Base-by-base conservation (phyloP, 1,140 invertebrate genomes). In the Conus ventricosus region DNA sequence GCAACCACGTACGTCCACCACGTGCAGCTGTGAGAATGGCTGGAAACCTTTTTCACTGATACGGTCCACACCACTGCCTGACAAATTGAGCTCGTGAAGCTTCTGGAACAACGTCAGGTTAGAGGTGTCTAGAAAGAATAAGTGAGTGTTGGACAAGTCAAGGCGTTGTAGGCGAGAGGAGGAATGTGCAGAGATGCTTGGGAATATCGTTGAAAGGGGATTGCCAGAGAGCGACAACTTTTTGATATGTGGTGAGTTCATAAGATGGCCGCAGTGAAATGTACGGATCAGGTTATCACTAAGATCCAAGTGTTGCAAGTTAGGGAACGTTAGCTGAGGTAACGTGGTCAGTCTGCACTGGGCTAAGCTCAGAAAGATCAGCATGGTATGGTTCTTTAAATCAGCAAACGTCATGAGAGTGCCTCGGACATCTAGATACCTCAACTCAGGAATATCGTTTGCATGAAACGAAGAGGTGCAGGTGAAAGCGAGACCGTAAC, bases 1-100 rank as follows among this genome's bases (percentile, higher is more conserved):
- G 63, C 89, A 87, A 13, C 86, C 25, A 55, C 87, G n/a, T 4
- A 87, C 23, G 78, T 87, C 85, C 54, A 89, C 25, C 11, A 86
- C 75, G 0, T 67, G 84, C 3, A 89, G 67, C 11, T 63, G 75
- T 23, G 57, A 39, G 11, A 71, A 20, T 17, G 39, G 23, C 51
- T 55, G 84, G 57, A 82, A 84, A 60, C 57, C 76, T 53, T 86
- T 55, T 4, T 55, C 57, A 6, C 25, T 39, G 13, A 87, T 15
- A 15, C 53, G 25, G 10, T 78, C 39, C 17, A 89, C 39, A 5
- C 27, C n/a, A 39, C 84, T 89, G 27, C 71, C 5, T 55, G 78
- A 82, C 25, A 89, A 60, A 67, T 89, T 89, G 15, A 89, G 85
- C 11, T n/a, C 10, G 27, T 0, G 25, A 10, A 89, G 85, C 2